Percentiles rank a stretch among this genome's conserved stretches.
These are phyloP conservation scores for Tympanoctomys barrerae DNA, from an alignment of 2,797 vertebrate species.

Conservation along the genomic window DNA sequence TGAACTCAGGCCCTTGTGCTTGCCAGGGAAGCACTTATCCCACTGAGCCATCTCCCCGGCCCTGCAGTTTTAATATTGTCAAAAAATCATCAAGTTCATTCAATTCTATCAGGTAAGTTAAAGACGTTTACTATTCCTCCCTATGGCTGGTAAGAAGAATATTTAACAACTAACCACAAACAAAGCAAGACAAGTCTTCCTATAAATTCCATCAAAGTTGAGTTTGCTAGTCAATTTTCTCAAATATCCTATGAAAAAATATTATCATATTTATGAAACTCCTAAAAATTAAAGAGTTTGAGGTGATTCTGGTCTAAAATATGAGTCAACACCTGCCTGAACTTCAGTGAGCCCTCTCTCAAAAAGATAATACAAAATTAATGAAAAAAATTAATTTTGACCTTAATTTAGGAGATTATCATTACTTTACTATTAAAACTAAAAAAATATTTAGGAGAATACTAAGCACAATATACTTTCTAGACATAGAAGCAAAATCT, in stretches of 20 bases:
- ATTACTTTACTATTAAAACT: not conserved
- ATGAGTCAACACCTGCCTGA: too few species aligned
- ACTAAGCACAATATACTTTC: slow-evolving; percentile 18
- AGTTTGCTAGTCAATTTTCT: not conserved
- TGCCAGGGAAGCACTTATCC: too few species aligned
- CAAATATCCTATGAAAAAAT: not conserved
- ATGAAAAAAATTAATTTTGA: not conserved
- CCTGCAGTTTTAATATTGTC: not conserved
- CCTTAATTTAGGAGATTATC: not conserved
- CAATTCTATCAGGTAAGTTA: not conserved
- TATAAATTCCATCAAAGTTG: not conserved
- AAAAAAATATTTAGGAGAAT: not conserved
- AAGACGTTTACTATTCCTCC: not conserved
- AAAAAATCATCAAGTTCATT: not conserved
- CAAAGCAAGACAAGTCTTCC: not conserved
- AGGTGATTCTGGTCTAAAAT: too few species aligned
- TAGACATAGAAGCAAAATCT: slow-evolving; percentile 11
- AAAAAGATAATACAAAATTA: too few species aligned
- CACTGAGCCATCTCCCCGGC: too few species aligned
- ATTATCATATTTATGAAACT: not conserved
- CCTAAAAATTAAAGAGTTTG: not conserved
- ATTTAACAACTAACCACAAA: not conserved
- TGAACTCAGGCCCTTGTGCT: too few species aligned
- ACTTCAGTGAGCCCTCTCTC: too few species aligned
- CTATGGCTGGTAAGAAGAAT: not conserved